Percentiles rank a stretch among this genome's conserved stretches.
These are phyloP conservation scores for Watsonalla cultraria DNA, from an alignment of 2,888 invertebrate genomes.

Conservation along the genomic window DNA sequence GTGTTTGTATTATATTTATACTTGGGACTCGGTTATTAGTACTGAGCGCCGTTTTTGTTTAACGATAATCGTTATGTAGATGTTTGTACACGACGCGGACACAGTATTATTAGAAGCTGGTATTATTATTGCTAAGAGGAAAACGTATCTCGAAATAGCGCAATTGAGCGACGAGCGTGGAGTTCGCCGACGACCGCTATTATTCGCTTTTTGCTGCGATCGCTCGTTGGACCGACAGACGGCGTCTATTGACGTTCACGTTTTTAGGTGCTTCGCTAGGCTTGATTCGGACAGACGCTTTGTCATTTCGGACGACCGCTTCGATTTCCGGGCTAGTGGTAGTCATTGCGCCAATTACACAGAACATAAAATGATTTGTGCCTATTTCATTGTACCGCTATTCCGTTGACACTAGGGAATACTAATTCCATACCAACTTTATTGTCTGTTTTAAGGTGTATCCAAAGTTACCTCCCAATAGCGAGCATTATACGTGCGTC, in stretches of 20 bases:
- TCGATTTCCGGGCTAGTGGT: conserved; percentile 46
- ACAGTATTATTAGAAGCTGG: conserved; percentile 50
- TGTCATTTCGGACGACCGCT: conserved; percentile 55
- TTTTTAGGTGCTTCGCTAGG: conserved; percentile 48
- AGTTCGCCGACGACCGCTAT: conserved; percentile 43
- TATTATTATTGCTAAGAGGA: conserved; percentile 61
- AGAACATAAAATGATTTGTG: conserved; percentile 20
- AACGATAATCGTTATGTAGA: conserved; percentile 39
- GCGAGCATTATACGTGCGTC: conserved; percentile 13
- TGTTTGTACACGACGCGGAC: conserved; percentile 30
- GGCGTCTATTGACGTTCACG: conserved; percentile 44
- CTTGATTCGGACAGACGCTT: conserved; percentile 48
- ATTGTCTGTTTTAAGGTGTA: neutral
- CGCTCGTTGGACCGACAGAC: conserved; percentile 38
- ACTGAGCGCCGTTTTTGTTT: conserved; percentile 29
- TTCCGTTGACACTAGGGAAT: neutral
- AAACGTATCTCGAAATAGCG: conserved; percentile 67
- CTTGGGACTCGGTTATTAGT: conserved; percentile 25
- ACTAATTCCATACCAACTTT: neutral
- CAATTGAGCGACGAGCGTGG: conserved; percentile 46
- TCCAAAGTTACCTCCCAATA: neutral
- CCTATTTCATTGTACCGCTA: neutral
- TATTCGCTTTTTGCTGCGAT: conserved; percentile 62
- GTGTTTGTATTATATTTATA: conserved; percentile 17
- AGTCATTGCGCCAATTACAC: conserved; percentile 29